Base-by-base conservation (phyloP, 1,140 invertebrate species). In the Eriosoma lanigerum region DNA sequence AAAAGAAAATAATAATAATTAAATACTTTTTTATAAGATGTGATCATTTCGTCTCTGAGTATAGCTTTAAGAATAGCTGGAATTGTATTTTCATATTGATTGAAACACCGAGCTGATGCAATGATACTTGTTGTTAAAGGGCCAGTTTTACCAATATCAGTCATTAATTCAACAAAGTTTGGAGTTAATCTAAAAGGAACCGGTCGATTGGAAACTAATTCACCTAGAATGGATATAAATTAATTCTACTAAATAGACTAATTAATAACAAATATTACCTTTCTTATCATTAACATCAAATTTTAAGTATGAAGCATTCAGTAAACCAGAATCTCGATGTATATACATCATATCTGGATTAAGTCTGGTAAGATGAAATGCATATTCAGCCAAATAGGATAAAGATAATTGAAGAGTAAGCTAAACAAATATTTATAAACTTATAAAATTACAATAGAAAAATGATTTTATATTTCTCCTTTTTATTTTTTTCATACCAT, bases 281-380 rank as follows among this genome's bases (percentile, higher is more conserved):
- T 93, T 93, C 32, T 90, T 90, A 84, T 98, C 96, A 83, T 98
- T 95, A 48, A 98, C 91, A 85, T 98, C 96, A 86, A 98, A 98
- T 85, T 97, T 97, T 86, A 96, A 98, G 86, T 98, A 99, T 0
- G 96, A 92, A 32, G 98, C 90, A 86, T 97, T 98, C 83, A 98
- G 91, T 1, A 98, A 89, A 5, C 97, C 97, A 29, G 94, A 97
- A 86, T 98, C 96, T 87, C 97, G 96, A 87, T 99, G 96, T 68
- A 99, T 89, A 85, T 98, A 98, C 91, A 98, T 95, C 95, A 98
- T 98, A 85, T 98, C 96, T 0, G 96, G 95, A 87, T 97, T 98
- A 75, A 98, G 89, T 66, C 96, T 89, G 0, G 96, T 97, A 83
- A 98, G 89, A 87, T 98, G 96, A 19, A 99, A 89, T n/a, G 96